Conservation (phyloP, 2,797 vertebrate species). For the Gymnothorax reevesii region DNA sequence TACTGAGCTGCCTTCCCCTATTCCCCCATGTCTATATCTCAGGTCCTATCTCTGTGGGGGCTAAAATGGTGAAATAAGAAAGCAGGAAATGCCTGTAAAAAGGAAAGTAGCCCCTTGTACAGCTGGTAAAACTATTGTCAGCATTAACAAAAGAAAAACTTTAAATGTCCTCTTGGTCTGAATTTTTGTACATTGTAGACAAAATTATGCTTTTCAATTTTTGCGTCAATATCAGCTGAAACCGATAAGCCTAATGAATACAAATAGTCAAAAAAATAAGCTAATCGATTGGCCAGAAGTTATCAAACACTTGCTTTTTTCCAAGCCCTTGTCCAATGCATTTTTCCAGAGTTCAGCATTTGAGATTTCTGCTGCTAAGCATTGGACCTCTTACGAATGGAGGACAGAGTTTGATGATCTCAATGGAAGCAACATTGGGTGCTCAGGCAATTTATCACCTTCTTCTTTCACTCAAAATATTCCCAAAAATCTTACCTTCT, state of each 20-base stretch:
- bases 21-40: not conserved
- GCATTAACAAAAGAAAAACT: conserved; percentile 2
- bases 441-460: no score
- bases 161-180: not conserved
- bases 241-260: not conserved
- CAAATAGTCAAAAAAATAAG: not conserved
- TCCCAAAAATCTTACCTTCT: no score
- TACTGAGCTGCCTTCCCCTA: not conserved
- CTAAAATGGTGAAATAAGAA: not conserved
- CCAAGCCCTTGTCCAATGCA: not conserved
- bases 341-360: not conserved
- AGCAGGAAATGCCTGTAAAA: not conserved
- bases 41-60: not conserved
- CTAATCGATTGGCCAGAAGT: not conserved
- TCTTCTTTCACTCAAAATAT: no score
- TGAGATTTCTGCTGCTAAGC: not conserved
- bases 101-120: not conserved
- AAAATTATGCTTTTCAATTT: not conserved
- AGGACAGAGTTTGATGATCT: no score
- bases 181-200: not conserved
- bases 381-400: not conserved
- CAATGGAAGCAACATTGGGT: no score
- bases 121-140: conserved; percentile 12
- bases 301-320: not conserved
- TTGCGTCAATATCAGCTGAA: not conserved